These are phyloP conservation scores for Tenthredo scrophulariae DNA, from an alignment of 2,888 invertebrate genomes.

Conservation along the genomic window DNA sequence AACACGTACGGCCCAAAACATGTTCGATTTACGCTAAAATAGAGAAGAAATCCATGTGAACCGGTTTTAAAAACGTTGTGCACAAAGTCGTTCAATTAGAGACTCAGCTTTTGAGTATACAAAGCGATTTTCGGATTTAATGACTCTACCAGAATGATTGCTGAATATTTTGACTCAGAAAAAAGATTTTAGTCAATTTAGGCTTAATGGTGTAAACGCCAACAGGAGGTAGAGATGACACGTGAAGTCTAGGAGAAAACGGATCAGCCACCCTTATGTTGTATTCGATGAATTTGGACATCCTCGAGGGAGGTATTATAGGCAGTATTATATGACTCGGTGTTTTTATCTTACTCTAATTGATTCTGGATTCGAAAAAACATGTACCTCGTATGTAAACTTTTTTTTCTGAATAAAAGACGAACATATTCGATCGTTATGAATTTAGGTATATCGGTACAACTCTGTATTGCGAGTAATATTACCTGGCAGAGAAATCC, in stretches of 20 bases:
- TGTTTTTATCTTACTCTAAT: conserved; percentile 29
- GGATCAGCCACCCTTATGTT: background rate
- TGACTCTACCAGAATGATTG: background rate
- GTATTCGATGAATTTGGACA: conserved; percentile 24
- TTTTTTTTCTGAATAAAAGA: background rate
- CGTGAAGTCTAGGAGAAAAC: background rate
- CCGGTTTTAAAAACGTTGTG: too few species aligned
- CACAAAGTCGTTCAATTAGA: background rate
- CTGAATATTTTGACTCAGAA: background rate
- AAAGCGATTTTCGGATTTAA: background rate
- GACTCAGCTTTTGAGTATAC: background rate
- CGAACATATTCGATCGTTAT: conserved; percentile 10
- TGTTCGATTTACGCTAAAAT: too few species aligned
- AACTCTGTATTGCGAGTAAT: conserved; percentile 20
- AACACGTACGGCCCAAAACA: too few species aligned
- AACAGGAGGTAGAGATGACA: background rate
- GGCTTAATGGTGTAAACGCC: background rate
- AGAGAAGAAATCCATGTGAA: too few species aligned
- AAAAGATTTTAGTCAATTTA: background rate
- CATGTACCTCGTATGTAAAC: background rate
- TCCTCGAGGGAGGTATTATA: conserved; percentile 6
- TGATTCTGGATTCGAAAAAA: background rate
- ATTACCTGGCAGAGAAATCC: conserved; percentile 33
- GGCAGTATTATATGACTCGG: background rate
- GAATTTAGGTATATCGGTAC: background rate